Evolutionary conservation across 1,140 invertebrate genomes (phyloP), one percentile per base, ranked within the genome.

Genomic region (Hyposmocoma kahamanoa): DNA sequence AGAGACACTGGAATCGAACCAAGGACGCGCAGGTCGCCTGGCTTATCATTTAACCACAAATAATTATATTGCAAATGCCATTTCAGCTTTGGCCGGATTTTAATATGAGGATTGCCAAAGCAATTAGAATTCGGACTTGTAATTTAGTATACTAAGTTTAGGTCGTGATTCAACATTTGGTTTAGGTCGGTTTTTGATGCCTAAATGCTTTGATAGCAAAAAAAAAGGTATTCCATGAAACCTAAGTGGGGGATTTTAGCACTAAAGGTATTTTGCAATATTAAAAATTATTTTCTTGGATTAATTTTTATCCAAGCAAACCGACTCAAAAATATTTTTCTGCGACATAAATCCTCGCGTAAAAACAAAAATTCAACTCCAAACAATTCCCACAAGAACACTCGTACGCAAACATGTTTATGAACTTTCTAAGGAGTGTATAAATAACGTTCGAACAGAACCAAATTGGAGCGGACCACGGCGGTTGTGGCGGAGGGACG

Each of bases 21-120:
- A 82, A 84, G 81, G 81, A 77, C 81, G 70, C 64, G 50, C 49
- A 57, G 79, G 81, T 78, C 79, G 61, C 61, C 59, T 61, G 61
- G 67, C 72, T 81, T 79, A 84, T 84, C 78, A 80, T 83, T 81
- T 82, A 72, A 61, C 62, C 65, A 62, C 72, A 81, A 83, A 83
- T 78, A 71, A 84, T 77, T 62, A 77, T 77, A 61, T 54, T 59
- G 62, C 74, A 60, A 75, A 76, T 83, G 81, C 72, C 79, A 83
- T 83, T 84, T 73, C 64, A 60, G 74, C 60, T 81, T 74, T 65
- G 65, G 63, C 39, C 59, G 64, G 52, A 22, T 79, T 72, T 72
- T 77, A 82, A 73, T 78, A 76, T 61, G 53, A 61, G 53, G 63
- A 74, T 64, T 67, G 44, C 34, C 57, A 53, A 60, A 48, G 44